Evolutionary conservation across 2,113 vertebrate genomes (phyloP).

Genomic region (Poeciliopsis retropinna): DNA sequence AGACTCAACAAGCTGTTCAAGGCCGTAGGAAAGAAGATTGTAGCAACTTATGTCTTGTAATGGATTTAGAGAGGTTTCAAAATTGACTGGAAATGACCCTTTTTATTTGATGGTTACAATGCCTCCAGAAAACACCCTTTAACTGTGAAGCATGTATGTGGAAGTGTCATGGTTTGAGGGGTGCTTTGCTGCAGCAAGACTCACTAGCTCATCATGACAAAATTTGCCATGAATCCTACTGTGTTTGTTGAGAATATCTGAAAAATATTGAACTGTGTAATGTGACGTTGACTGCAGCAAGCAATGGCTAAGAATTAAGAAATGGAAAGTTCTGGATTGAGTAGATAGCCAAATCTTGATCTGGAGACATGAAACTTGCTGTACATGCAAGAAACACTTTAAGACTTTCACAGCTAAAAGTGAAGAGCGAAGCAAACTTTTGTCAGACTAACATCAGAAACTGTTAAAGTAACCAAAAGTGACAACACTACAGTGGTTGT

Average conservation of each 20-base stretch:
- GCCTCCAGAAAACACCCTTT: no score
- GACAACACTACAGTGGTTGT: no score
- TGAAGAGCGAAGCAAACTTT: neutral
- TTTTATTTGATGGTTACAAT: neutral
- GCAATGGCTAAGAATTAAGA: no score
- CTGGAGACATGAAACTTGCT: neutral
- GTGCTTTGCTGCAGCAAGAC: neutral
- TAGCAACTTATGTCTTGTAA: neutral
- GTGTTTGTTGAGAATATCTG: no score
- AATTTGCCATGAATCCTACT: neutral
- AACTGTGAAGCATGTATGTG: neutral
- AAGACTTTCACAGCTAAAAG: neutral
- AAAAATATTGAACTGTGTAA: neutral
- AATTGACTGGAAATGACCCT: no score
- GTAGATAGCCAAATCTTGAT: no score
- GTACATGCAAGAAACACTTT: neutral
- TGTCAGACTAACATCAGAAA: no score
- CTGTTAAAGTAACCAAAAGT: no score
- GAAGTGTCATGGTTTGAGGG: neutral
- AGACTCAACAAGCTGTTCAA: neutral
- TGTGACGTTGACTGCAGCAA: neutral
- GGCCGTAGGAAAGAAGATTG: neutral
- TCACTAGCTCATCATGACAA: neutral
- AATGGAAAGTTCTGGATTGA: no score
- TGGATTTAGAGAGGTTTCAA: neutral